Evolutionary conservation across 2,888 invertebrate genomes (phyloP).

Genomic region (Perdita meconis): DNA sequence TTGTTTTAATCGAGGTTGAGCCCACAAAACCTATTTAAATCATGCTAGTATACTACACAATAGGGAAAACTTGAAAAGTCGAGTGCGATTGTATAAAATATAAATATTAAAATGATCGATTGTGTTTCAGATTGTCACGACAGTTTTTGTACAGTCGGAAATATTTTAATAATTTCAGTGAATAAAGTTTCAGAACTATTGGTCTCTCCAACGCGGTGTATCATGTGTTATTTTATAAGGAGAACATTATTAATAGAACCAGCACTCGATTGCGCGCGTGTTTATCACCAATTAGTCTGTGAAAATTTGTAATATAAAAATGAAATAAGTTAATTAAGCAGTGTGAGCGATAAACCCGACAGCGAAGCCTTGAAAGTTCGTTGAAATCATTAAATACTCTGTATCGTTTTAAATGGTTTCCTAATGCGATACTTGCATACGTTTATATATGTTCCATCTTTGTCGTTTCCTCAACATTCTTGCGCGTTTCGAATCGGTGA

Average conservation of each 20-base stretch:
- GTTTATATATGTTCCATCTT: background rate
- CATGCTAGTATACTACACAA: too few species aligned
- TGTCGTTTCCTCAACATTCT: slow-evolving; percentile 1
- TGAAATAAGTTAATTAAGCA: background rate
- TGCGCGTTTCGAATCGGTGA: background rate
- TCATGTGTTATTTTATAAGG: slow-evolving; percentile 1
- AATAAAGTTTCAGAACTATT: slow-evolving; percentile 19
- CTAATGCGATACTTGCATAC: background rate
- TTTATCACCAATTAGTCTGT: slow-evolving; percentile 6
- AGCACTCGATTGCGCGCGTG: slow-evolving; percentile 28
- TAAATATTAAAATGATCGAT: too few species aligned
- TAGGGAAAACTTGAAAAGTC: too few species aligned
- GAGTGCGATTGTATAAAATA: too few species aligned
- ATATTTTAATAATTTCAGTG: background rate
- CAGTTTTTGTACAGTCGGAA: too few species aligned
- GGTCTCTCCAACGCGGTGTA: slow-evolving; percentile 35
- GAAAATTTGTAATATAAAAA: slow-evolving; percentile 3
- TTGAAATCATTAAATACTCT: slow-evolving; percentile 31
- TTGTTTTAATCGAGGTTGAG: too few species aligned
- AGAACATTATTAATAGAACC: slow-evolving; percentile 13
- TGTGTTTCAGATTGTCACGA: too few species aligned
- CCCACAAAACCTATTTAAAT: too few species aligned
- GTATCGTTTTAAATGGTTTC: slow-evolving; percentile 18
- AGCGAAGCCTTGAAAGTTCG: background rate
- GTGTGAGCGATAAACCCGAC: background rate